These are phyloP conservation scores for Spermophilus dauricus DNA, from an alignment of 2,113 vertebrate genomes.

Conservation along the genomic window DNA sequence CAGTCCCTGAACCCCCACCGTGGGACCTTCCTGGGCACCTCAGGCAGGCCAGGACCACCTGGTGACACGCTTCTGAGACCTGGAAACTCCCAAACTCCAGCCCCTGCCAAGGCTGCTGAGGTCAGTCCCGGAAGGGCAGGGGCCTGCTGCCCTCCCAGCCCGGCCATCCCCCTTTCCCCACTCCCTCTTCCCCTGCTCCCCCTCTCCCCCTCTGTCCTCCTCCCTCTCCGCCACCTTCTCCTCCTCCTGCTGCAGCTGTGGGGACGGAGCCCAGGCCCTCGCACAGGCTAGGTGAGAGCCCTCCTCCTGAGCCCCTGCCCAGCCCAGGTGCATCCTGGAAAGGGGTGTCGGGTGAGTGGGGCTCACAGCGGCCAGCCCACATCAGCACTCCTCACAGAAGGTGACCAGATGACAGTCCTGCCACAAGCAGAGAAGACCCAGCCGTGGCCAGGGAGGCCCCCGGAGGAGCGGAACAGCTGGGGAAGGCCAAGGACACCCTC, in stretches of 20 bases:
- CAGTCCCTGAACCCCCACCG: neutral
- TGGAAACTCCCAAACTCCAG: no score
- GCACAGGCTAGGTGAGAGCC: no score
- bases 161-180: no score
- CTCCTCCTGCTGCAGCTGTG: no score
- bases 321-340: neutral
- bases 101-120: neutral
- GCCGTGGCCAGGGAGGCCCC: accelerated
- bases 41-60: neutral
- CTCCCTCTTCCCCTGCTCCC: no score
- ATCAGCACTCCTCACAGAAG: neutral
- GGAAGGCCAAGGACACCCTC: neutral
- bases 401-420: accelerated
- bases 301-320: no score
- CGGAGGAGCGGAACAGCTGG: no score
- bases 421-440: neutral
- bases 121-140: neutral
- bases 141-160: neutral
- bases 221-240: no score
- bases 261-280: no score
- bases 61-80: neutral
- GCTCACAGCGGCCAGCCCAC: no score
- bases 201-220: no score
- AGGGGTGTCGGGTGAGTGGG: accelerated
- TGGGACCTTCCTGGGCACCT: neutral